Base-by-base conservation (phyloP, 1,140 invertebrate genomes). In the Diorhabda sublineata region DNA sequence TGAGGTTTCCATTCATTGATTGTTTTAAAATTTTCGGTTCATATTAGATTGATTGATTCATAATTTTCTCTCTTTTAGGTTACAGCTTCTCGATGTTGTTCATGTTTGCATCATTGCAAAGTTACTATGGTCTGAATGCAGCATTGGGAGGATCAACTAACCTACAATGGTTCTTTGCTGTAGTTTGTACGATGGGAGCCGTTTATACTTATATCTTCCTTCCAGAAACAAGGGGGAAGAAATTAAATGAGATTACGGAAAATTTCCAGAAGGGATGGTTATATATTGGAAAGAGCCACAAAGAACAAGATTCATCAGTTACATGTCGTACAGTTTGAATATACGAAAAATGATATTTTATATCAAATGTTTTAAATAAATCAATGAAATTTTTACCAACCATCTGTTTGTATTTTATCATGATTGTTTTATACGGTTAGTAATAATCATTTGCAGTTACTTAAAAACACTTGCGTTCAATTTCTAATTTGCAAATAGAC, bases 201-300 rank as follows among this genome's bases (percentile, higher is more conserved):
- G 74, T 86, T 1, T 90, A 88, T 74, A 86, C 88, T 6, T 86
- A 84, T 66, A 74, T 90, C 11, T 82, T 88, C 71, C 80, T 92
- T 6, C 90, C 90, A 0, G 90, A 92, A 79, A 92, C 90, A 1
- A 89, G 90, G 76, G 85, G 84, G 6, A 88, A 87, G 76, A 87
- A 86, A 64, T 79, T 91, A 2, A 84, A 84, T 3, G 89, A 91
- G 75, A 91, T 92, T 66, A 84, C 87, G 70, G 81, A 84, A n/a
- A 87, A 88, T 73, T 88, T 87, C 73, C 76, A 82, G 7, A 79
- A 81, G 45, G 83, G 85, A 73, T 77, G 68, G 6, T 68, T 81
- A 7, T 83, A 79, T 69, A 72, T 79, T 52, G 72, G 74, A 44
- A 42, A 68, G 26, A 61, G 66, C n/a, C 47, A 52, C 47, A n/a